Base-by-base conservation (phyloP, 1,140 invertebrate genomes). In the Sogatella furcifera region DNA sequence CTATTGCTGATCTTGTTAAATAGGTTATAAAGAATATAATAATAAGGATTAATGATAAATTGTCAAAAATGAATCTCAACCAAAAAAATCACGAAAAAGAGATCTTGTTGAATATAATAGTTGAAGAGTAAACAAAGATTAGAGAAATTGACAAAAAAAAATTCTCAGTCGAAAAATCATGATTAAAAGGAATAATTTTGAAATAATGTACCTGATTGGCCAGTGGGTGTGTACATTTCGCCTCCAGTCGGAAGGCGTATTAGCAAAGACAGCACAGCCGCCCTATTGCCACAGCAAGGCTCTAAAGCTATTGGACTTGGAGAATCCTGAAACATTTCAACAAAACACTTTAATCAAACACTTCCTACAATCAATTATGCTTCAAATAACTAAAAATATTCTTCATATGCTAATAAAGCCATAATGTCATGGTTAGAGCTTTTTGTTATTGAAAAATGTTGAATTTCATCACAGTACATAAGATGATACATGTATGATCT, bases 301-400 rank as follows among this genome's bases (percentile, higher is more conserved):
- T 98, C 95, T 62, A 97, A 76, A 19, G 94, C 92, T 67, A 98
- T 92, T 28, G 94, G 92, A 76, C 90, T 92, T 13, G 93, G 92
- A 60, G 85, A 84, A 69, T 88, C 84, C 78, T 85, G 65, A 11
- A 69, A 68, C 61, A 55, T 28, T 28, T 28, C 24, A 28, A 28
- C 24, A 28, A 61, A 54, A 53, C 15, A 62, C 34, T 14, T 55
- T 11, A 52, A 19, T 24, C 5, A 55, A n/a, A n/a, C n/a, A n/a
- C n/a, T n/a, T n/a, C n/a, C n/a, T 28, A 61, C 15, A 34, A n/a
- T 13, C 14, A 11, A 38, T n/a, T 15, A 11, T 5, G 6, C 13
- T 4, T 11, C 4, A 28, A 34, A 46, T 11, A 49, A 24, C 4
- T 22, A 2, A 28, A 28, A 28, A 4, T 4, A 4, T 28, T 28